Conservation (phyloP, 2,113 vertebrate species). For the Odocoileus virginianus region DNA sequence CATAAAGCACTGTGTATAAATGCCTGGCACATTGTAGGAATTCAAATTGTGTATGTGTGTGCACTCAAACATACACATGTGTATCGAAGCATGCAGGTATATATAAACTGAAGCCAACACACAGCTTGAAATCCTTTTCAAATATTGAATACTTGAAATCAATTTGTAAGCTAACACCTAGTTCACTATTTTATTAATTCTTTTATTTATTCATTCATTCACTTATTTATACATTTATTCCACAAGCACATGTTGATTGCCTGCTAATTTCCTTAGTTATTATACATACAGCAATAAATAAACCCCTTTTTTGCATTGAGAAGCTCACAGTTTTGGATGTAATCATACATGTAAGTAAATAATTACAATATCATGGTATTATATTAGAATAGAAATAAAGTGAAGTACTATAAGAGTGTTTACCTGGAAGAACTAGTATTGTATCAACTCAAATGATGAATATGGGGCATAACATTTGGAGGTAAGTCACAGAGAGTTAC, state of each 20-base stretch:
- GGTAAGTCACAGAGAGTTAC: neutral
- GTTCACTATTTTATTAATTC: neutral
- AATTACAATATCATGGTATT: neutral
- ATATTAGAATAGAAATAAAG: neutral
- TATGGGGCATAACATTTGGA: neutral
- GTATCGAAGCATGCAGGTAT: neutral
- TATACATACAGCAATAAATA: neutral
- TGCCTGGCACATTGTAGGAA: neutral
- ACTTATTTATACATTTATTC: neutral
- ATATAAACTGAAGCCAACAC: neutral
- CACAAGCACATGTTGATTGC: neutral
- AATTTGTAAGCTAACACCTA: neutral
- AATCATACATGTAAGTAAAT: neutral
- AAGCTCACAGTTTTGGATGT: neutral
- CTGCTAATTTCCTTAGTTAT: neutral
- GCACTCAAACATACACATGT: neutral
- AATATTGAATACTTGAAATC: neutral
- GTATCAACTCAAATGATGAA: neutral
- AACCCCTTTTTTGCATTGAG: neutral
- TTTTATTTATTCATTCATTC: neutral
- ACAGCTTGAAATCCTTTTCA: neutral
- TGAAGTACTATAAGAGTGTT: neutral
- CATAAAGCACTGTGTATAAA: neutral
- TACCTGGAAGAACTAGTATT: neutral
- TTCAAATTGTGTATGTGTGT: neutral